Conservation (phyloP, 2,888 invertebrate species). For the Tridacna gigas region DNA sequence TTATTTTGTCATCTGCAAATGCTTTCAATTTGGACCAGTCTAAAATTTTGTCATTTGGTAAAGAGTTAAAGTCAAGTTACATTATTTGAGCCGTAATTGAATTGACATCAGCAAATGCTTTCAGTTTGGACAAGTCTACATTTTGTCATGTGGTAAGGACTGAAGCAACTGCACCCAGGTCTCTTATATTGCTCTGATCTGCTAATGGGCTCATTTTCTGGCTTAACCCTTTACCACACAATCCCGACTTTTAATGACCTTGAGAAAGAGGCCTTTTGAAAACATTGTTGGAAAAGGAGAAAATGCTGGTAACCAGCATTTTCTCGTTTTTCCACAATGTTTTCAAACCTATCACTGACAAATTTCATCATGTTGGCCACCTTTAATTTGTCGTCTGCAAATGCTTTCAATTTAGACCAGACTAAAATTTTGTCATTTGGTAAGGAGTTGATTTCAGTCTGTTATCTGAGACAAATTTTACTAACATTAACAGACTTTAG, state of each 20-base stretch:
- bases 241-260: neutral
- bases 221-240: neutral
- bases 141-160: too few species aligned
- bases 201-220: too few species aligned
- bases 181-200: too few species aligned
- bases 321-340: neutral
- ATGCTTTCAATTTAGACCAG: neutral
- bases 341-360: neutral
- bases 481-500: neutral
- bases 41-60: neutral
- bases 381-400: neutral
- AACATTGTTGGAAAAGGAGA: neutral
- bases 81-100: too few species aligned
- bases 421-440: neutral
- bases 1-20: neutral
- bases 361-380: neutral
- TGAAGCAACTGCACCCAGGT: too few species aligned
- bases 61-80: neutral
- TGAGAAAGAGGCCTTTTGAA: neutral
- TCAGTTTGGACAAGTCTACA: too few species aligned
- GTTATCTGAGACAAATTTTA: neutral
- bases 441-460: neutral
- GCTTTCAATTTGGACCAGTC: neutral
- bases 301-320: neutral
- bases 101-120: too few species aligned